phyloP scores from a whole-genome alignment of 2,888 invertebrate species.

The Brachynemurus nebulosus region DNA sequence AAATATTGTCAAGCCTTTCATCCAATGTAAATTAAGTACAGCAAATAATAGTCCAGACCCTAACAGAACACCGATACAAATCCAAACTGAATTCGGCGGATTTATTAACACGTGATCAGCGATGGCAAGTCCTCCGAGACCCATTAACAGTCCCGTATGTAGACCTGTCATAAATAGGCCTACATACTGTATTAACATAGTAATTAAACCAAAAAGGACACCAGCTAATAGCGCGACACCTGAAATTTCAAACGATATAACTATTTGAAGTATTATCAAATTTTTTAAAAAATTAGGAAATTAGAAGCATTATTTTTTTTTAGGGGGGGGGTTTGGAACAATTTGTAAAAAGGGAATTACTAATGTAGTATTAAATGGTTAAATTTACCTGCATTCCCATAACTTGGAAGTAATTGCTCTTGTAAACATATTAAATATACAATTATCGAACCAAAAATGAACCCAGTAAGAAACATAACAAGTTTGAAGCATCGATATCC shows the following conservation, averaged over 20 bases:
- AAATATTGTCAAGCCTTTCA: constrained; percentile 58
- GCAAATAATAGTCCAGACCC: constrained; percentile 54
- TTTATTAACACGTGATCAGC: constrained; percentile 45
- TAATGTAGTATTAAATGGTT: constrained; percentile 2
- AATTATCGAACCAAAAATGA: constrained; percentile 69
- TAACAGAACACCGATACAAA: constrained; percentile 52
- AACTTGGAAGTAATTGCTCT: constrained; percentile 61
- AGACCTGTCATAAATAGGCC: constrained; percentile 71
- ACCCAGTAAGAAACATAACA: constrained; percentile 76
- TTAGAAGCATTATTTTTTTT: not conserved
- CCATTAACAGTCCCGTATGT: constrained; percentile 54
- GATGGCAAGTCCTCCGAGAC: constrained; percentile 41
- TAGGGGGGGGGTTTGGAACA: not conserved
- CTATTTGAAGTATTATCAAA: no score
- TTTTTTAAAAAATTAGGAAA: not conserved
- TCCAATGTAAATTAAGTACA: constrained; percentile 57
- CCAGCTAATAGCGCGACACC: constrained; percentile 62
- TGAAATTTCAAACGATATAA: no score
- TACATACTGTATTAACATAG: constrained; percentile 69
- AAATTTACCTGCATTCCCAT: constrained; percentile 56
- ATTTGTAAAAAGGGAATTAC: constrained; percentile 3
- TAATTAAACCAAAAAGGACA: constrained; percentile 61
- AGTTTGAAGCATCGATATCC: constrained; percentile 83
- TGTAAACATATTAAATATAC: constrained; percentile 71
- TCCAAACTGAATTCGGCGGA: constrained; percentile 48